phyloP scores from a whole-genome alignment of 1,140 invertebrate species.

The Galendromus occidentalis region DNA sequence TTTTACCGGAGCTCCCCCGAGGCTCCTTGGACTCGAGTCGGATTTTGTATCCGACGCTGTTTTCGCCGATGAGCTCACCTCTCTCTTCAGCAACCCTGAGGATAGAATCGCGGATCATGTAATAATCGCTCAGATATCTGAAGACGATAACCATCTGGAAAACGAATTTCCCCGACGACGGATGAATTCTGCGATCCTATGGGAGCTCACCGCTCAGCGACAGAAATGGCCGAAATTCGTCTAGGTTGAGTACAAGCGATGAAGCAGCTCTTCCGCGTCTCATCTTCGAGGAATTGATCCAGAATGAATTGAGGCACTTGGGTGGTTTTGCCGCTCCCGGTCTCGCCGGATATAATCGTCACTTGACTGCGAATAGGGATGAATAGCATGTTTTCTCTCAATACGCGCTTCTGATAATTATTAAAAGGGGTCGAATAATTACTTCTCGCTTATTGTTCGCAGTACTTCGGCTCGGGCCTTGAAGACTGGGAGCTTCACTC shows the following conservation, averaged over 20 bases:
- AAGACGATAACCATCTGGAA: background rate
- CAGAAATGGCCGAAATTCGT: constrained; percentile 64
- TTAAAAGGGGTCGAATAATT: background rate
- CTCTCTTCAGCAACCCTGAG: constrained; percentile 50
- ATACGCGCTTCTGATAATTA: background rate
- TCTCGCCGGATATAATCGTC: constrained; percentile 71
- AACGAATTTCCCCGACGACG: background rate
- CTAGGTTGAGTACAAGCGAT: constrained; percentile 84
- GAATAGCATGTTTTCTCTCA: background rate
- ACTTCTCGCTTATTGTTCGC: background rate
- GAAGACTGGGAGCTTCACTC: background rate
- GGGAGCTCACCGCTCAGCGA: constrained; percentile 40
- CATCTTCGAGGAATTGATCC: constrained; percentile 73
- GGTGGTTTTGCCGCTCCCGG: constrained; percentile 67
- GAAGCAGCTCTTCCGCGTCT: constrained; percentile 55
- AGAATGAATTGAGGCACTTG: constrained; percentile 78
- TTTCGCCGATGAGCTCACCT: constrained; percentile 59
- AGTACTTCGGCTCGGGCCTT: background rate
- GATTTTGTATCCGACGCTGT: constrained; percentile 75
- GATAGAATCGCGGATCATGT: too few species aligned
- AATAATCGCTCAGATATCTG: background rate
- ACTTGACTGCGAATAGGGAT: constrained; percentile 39
- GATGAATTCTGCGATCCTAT: background rate
- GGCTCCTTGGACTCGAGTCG: constrained; percentile 63
- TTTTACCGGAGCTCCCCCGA: constrained; percentile 58